Base-by-base conservation (phyloP, 1,140 invertebrate species). In the Sitodiplosis mosellana region DNA sequence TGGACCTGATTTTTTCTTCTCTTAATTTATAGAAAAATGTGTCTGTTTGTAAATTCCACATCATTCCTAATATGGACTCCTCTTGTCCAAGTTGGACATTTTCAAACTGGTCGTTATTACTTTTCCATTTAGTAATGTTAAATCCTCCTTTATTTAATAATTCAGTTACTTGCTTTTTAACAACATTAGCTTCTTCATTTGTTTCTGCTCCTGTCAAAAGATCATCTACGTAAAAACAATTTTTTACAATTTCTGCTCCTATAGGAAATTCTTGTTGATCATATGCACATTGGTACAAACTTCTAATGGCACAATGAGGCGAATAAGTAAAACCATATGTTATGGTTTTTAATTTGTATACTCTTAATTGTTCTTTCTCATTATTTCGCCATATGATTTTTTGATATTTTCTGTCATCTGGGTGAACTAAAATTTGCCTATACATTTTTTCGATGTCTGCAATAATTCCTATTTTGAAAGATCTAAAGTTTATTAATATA, bases 371-470 rank as follows among this genome's bases (percentile, higher is more conserved):
- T 17, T 40, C 21, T 2, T 36, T 52, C n/a, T 40, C 20, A 8
- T 55, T 37, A 19, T 47, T 14, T 7, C 59, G 41, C 57, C 56
- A 59, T 10, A 55, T 17, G 3, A 38, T 38, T 38, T 17, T 38
- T 38, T 38, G 36, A 12, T 38, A 38, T 17, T 38, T 17, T 14
- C 5, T 2, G 12, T 38, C 36, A 3, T 38, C 15, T 14, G 5
- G 12, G 36, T 38, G 3, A 27, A 40, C 12, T 14, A 42, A 18
- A 18, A 60, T 51, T 18, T 59, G 55, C 10, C 54, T 20, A 48
- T 58, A 65, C 56, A 62, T 60, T 51, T 60, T 58, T 8, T 40
- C 41, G n/a, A 63, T 57, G 44, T 63, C 62, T 1, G 55, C 52
- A 3, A 48, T 52, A 7, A 64, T 18, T 14, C 52, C 56, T 33